These are phyloP conservation scores for Falco columbarius DNA, from an alignment of 2,797 vertebrate species.

Conservation along the genomic window DNA sequence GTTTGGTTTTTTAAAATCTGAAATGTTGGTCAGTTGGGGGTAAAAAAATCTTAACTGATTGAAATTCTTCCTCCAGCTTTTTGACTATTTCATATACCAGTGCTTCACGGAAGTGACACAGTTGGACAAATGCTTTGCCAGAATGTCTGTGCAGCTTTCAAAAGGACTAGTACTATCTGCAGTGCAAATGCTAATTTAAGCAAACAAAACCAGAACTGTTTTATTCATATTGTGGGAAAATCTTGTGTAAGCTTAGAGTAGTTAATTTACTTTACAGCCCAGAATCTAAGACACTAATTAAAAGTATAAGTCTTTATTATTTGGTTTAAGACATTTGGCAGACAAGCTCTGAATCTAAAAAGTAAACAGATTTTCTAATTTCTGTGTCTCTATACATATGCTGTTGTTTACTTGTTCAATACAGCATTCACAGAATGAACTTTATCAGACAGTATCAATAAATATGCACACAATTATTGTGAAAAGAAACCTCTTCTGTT, in stretches of 20 bases:
- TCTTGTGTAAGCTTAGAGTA: background rate
- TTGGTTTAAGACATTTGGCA: background rate
- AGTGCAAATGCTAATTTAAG: background rate
- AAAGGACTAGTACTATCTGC: background rate
- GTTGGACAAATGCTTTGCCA: background rate
- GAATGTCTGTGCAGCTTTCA: background rate
- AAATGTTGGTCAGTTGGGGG: background rate
- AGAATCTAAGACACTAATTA: background rate
- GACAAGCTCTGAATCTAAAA: background rate
- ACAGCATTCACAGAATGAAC: background rate
- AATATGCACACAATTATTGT: background rate
- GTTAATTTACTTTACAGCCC: background rate
- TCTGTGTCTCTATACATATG: background rate
- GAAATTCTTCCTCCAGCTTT: background rate
- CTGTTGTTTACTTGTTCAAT: background rate
- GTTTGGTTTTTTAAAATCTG: background rate
- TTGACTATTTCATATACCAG: background rate
- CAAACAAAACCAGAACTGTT: background rate
- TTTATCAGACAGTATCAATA: background rate
- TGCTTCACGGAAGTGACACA: background rate
- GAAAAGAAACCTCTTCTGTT: background rate
- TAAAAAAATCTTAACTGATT: background rate
- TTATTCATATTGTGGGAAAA: accelerated
- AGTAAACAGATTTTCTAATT: background rate
- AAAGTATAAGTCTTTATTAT: background rate